Evolutionary conservation across 92 coral and sea anemone species (phyloP).

Genomic region (Isaurus tuberculatus): DNA sequence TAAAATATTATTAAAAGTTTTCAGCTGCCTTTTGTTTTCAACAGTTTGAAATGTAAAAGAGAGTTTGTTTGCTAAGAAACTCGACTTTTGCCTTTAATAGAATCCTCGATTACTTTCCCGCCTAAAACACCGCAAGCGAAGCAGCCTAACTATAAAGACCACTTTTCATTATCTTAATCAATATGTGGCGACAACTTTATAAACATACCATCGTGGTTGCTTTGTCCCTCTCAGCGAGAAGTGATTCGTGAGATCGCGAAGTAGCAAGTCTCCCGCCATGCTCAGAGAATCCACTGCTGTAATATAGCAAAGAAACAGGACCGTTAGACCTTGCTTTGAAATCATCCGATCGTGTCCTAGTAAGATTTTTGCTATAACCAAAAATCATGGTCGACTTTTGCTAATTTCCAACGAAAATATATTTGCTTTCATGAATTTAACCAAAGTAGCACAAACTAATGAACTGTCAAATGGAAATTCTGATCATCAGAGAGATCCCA

Average conservation of each 20-base stretch:
- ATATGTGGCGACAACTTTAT: background rate
- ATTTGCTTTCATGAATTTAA: background rate
- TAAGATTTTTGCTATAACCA: conserved; percentile 23
- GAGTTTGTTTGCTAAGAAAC: conserved; percentile 1
- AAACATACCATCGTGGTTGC: conserved; percentile 24
- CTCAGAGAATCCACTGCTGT: conserved; percentile 37
- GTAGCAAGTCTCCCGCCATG: conserved; percentile 29
- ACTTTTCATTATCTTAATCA: background rate
- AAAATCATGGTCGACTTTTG: conserved; percentile 29
- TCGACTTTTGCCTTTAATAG: background rate
- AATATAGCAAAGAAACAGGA: conserved; percentile 40
- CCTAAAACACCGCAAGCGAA: background rate
- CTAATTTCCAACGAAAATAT: background rate
- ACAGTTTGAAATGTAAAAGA: background rate
- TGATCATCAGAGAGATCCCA: no score
- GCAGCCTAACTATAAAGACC: background rate
- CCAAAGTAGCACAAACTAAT: background rate
- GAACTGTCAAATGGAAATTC: conserved; percentile 11
- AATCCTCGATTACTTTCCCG: conserved; percentile 10
- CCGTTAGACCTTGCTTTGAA: conserved; percentile 14
- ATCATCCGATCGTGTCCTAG: conserved; percentile 17
- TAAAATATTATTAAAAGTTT: background rate
- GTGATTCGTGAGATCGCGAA: conserved; percentile 44
- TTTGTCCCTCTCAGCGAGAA: conserved; percentile 30
- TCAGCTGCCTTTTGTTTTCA: background rate